A percentile compares a stretch with the other conserved stretches of the same genome.
phyloP scores from a whole-genome alignment of 2,113 vertebrate genomes.

The Blennius ocellaris region DNA sequence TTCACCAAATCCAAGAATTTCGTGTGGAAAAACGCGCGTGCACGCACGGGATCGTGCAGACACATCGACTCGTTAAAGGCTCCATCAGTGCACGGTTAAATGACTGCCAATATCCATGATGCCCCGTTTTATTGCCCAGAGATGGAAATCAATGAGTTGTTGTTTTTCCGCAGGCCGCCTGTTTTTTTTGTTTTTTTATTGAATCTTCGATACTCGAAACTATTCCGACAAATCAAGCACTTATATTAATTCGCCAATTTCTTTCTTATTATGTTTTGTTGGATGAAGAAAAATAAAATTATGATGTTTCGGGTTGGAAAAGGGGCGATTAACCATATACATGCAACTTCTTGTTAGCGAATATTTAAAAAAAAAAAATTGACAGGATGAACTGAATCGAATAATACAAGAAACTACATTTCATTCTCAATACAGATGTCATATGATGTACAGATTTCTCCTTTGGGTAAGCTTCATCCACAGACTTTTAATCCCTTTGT shows the following conservation, averaged over 20 bases:
- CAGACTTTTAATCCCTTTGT: slow-evolving; percentile 33
- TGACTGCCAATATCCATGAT: slow-evolving; percentile 51
- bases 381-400: not conserved
- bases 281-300: too few relatives aligned
- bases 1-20: not conserved
- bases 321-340: too few relatives aligned
- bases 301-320: too few relatives aligned
- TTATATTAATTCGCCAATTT: too few relatives aligned
- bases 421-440: not conserved
- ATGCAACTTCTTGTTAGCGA: too few relatives aligned
- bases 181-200: slow-evolving; percentile 3
- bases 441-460: not conserved
- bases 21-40: not conserved
- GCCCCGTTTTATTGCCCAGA: slow-evolving; percentile 15
- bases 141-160: slow-evolving; percentile 53
- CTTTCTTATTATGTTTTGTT: too few relatives aligned
- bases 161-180: slow-evolving; percentile 12
- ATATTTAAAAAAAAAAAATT: too few relatives aligned
- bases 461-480: slow-evolving; percentile 1
- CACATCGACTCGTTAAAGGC: slow-evolving; percentile 53
- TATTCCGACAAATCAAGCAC: too few relatives aligned
- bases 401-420: not conserved
- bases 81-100: slow-evolving; percentile 48
- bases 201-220: too few relatives aligned
- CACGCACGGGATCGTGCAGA: not conserved